phyloP scores from a whole-genome alignment of 2,888 invertebrate species.

The Sussaba pulchella region DNA sequence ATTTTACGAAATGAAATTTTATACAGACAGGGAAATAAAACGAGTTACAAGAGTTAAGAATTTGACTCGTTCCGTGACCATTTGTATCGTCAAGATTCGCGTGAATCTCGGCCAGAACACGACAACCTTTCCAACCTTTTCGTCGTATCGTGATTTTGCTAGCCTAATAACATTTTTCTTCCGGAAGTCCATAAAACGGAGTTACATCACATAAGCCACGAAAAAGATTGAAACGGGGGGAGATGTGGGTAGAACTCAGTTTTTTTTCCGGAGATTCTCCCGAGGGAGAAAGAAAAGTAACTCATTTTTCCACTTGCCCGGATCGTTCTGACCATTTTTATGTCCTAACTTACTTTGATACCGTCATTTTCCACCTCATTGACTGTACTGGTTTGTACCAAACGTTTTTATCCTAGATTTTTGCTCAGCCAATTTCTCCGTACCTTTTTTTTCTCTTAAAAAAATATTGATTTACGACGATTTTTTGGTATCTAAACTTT shows the following conservation, averaged over 20 bases:
- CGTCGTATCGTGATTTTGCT: slow-evolving; percentile 19
- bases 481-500: not conserved
- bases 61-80: too few species aligned
- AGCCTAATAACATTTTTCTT: slow-evolving; percentile 11
- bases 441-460: not conserved
- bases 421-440: not conserved
- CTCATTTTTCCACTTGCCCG: not conserved
- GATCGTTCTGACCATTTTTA: not conserved
- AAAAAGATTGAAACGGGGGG: not conserved
- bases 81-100: not conserved
- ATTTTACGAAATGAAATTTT: too few species aligned
- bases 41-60: too few species aligned
- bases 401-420: too few species aligned
- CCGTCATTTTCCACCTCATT: not conserved
- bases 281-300: not conserved
- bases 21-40: too few species aligned
- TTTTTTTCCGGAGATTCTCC: not conserved
- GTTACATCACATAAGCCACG: not conserved
- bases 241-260: not conserved
- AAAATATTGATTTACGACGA: too few species aligned
- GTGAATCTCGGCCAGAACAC: not conserved
- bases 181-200: not conserved
- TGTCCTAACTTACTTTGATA: not conserved
- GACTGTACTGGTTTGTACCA: too few species aligned
- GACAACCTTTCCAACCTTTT: not conserved